These are phyloP conservation scores for Silurus lanzhouensis DNA, from an alignment of 2,797 vertebrate species.

Conservation along the genomic window DNA sequence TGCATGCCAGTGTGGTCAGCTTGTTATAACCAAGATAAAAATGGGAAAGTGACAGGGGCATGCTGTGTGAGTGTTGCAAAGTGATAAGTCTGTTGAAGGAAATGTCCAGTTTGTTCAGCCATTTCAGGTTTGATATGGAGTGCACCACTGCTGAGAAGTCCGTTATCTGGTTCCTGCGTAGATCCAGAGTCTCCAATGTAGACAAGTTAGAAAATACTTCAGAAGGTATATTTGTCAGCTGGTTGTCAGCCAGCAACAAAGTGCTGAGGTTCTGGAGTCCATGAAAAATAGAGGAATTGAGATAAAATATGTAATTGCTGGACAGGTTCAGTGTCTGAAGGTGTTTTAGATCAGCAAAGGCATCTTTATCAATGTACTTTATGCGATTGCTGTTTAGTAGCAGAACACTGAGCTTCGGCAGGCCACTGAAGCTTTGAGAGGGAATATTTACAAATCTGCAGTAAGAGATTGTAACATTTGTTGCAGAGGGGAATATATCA, in stretches of 20 bases:
- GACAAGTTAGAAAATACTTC: conserved; percentile 66
- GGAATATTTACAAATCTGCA: conserved; percentile 58
- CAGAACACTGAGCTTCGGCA: conserved; percentile 64
- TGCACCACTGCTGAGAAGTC: conserved; percentile 67
- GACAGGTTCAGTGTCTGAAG: conserved; percentile 72
- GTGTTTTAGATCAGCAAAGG: conserved; percentile 66
- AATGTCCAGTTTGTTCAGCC: conserved; percentile 65
- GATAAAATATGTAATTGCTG: conserved; percentile 64
- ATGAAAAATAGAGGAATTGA: conserved; percentile 64
- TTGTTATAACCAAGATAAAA: conserved; percentile 68
- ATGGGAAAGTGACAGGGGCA: conserved; percentile 65
- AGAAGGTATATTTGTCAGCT: conserved; percentile 62
- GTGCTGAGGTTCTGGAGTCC: conserved; percentile 67
- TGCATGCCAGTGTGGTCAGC: conserved; percentile 64
- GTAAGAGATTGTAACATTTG: conserved; percentile 67
- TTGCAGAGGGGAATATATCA: conserved; percentile 65
- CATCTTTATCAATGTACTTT: conserved; percentile 40
- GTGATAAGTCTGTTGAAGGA: conserved; percentile 67
- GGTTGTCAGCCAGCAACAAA: conserved; percentile 69
- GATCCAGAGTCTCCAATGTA: conserved; percentile 60
- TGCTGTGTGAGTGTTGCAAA: conserved; percentile 62
- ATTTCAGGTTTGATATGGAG: conserved; percentile 63
- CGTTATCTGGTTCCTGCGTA: conserved; percentile 65
- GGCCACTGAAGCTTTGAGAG: conserved; percentile 62
- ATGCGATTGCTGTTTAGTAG: conserved; percentile 63